Base-by-base conservation (phyloP, 2,888 invertebrate genomes). In the Eupelmus urozonus region DNA sequence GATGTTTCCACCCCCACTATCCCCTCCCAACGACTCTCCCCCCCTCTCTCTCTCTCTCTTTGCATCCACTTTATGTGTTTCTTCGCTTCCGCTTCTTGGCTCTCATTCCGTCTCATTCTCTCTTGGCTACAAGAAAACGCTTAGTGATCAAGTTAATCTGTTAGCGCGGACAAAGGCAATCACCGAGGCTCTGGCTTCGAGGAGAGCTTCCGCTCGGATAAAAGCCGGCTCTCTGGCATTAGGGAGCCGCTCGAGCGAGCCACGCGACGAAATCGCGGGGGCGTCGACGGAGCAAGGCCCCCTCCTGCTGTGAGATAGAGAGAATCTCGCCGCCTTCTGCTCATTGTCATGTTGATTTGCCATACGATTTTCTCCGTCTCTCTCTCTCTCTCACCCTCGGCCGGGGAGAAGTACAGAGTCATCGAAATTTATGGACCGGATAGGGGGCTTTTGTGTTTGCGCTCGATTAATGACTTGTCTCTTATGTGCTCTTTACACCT, bases 21-120 rank as follows among this genome's bases (percentile, higher is more conserved):
- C 84, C 85, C 84, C 84, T 84, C 84, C 84, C 84, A 84, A 84
- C 85, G 86, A 84, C 83, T 82, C 83, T 82, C 80, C 82, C 81
- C 84, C 79, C 78, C 20, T 51, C 59, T 49, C 27, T 13, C 51
- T 42, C n/a, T 60, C 42, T 71, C 80, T 75, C 80, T 76, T 76
- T 81, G 78, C 60, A 80, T 40, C 11, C 27, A 27, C 67, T 67
- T 67, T 53, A 67, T 67, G 67, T 40, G 23, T 67, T 34, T 55
- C 67, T 34, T 55, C 55, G 34, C 57, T 67, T 69, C 75, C 63
- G 16, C 40, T 34, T 40, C 60, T 60, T 34, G 4, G 9, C 16
- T 45, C 34, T n/a, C 9, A 18, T 16, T 60, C 4, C 42, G 9
- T 16, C 11, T 62, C 49, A 16, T 34, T 34, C 60, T 66, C n/a